Conservation (phyloP, 2,113 vertebrate species). For the Phylloscopus trochilus region DNA sequence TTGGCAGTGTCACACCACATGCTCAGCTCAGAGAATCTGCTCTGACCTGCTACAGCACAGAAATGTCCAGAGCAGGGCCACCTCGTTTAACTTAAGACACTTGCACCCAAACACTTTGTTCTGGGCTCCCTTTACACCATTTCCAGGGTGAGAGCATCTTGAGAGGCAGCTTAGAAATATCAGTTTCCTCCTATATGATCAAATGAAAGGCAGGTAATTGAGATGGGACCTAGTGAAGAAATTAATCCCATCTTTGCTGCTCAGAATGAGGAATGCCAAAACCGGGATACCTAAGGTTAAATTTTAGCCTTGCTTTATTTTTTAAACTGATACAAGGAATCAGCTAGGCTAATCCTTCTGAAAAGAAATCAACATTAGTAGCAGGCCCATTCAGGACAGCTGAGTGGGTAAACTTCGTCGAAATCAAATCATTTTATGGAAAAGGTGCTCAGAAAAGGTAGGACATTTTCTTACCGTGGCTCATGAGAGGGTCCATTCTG, state of each 20-base stretch:
- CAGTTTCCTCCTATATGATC: neutral
- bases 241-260: neutral
- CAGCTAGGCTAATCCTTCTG: neutral
- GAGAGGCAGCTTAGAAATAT: neutral
- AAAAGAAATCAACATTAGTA: neutral
- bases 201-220: neutral
- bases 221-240: neutral
- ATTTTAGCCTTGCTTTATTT: neutral
- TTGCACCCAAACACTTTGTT: neutral
- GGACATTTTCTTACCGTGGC: constrained; percentile 80
- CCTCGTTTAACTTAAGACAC: fast-evolving
- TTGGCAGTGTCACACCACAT: fast-evolving
- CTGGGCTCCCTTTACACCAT: neutral
- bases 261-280: neutral
- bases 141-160: neutral
- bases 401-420: neutral
- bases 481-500: constrained; percentile 93
- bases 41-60: neutral
- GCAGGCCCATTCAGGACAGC: neutral
- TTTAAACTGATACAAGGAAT: neutral
- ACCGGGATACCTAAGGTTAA: neutral
- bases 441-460: neutral
- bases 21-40: neutral
- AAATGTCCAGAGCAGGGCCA: fast-evolving
- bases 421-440: neutral